phyloP scores from a whole-genome alignment of 2,888 invertebrate genomes.

The Ptilodon capucinus region DNA sequence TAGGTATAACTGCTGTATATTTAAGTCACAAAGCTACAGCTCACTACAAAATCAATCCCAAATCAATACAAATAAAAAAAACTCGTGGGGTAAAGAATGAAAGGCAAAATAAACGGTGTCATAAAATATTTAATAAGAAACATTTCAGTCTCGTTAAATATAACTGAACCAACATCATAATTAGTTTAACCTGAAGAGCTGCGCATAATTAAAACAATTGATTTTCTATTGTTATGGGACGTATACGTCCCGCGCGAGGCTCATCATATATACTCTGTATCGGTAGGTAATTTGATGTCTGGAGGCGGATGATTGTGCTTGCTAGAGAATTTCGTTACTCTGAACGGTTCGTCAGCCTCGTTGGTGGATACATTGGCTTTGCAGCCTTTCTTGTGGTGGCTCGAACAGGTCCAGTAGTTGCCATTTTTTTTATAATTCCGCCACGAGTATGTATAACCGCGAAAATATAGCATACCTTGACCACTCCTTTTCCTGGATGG shows the following conservation, averaged over 20 bases:
- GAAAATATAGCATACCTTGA: slow-evolving; percentile 51
- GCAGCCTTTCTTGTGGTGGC: slow-evolving; percentile 65
- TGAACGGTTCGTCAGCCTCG: slow-evolving; percentile 38
- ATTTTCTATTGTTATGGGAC: neutral
- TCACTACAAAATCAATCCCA: neutral
- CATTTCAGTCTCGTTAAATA: neutral
- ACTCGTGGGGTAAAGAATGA: slow-evolving; percentile 8
- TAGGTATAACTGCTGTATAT: no score
- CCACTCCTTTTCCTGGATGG: slow-evolving; percentile 50
- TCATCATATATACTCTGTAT: slow-evolving; percentile 33
- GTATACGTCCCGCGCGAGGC: no score
- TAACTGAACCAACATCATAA: neutral
- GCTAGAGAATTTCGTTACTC: slow-evolving; percentile 39
- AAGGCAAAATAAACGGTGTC: slow-evolving; percentile 12
- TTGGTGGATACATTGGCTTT: slow-evolving; percentile 55
- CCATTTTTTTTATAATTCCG: slow-evolving; percentile 52
- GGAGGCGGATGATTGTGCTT: slow-evolving; percentile 54
- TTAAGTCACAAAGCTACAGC: neutral
- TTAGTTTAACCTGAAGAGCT: no score
- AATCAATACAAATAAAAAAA: neutral
- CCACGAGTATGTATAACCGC: slow-evolving; percentile 60
- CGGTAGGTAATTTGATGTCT: slow-evolving; percentile 34
- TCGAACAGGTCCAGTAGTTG: slow-evolving; percentile 66
- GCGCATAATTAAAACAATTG: neutral
- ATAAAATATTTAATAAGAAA: slow-evolving; percentile 11